Evolutionary conservation across 2,113 vertebrate species (phyloP), one percentile per base, ranked within the genome.

Genomic region (Anolis sagrei): DNA sequence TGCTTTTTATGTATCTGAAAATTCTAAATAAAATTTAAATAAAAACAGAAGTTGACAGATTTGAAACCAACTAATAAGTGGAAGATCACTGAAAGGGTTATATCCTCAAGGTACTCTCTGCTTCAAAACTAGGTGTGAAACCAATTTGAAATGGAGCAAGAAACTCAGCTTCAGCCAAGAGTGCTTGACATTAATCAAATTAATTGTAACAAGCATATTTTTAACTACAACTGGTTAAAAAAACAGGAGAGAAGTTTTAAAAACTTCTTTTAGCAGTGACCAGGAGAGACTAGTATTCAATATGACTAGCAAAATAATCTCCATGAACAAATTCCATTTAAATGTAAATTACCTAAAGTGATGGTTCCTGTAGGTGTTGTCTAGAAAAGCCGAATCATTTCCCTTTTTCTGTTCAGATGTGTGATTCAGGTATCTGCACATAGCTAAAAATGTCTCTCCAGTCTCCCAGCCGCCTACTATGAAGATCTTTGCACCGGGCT

Each of bases 291-390:
- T 78, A 85, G 86, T 89, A 88, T 90, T 94, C 90, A 95, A 90
- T 82, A 91, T 77, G 91, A 93, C 76, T 80, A 89, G 85, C 86
- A 92, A 90, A 92, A 91, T 92, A 95, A 93, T 93, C 82, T 89
- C 89, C 0, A 9, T 66, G 77, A 89, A 88, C 84, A 90, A 92
- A 92, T 89, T 93, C 91, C 89, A 95, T 95, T 95, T 95, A 95
- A 93, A 95, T 95, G 93, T 93, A 95, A 95, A 96, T 95, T 90
- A 94, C 88, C 79, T 44, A 32, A 94, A 92, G 44, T 92, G 83
- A 88, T 91, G 75, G 88, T 84, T 84, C 85, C 90, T 72, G 92
- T 89, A 88, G 88, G 81, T 2, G 0, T 5, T 4, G 44, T 86
- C 61, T 82, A 88, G 88, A 84, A 92, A 88, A 82, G 81, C 76